phyloP scores from a whole-genome alignment of 2,888 invertebrate genomes.

The Gastracanthus pulcherrimus region DNA sequence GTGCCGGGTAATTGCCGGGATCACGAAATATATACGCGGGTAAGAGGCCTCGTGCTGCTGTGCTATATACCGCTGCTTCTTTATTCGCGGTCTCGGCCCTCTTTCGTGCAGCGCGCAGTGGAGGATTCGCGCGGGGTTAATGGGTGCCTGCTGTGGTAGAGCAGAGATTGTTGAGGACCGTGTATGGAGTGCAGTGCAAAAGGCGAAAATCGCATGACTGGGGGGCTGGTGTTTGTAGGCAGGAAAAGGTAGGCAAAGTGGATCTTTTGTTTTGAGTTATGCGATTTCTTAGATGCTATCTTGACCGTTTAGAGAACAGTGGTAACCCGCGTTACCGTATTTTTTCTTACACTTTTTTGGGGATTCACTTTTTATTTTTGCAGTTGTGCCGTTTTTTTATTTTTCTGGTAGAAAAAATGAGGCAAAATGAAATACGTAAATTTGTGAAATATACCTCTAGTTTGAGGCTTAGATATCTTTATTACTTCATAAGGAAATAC shows the following conservation, averaged over 20 bases:
- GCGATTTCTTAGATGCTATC: slow-evolving; percentile 6
- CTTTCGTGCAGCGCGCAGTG: neutral
- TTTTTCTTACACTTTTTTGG: no score
- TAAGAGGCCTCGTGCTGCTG: neutral
- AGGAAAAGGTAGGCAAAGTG: neutral
- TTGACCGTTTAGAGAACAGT: no score
- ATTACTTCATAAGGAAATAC: no score
- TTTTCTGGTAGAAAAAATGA: no score
- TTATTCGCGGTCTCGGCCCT: slow-evolving; percentile 26
- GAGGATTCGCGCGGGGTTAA: slow-evolving; percentile 8
- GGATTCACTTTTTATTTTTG: no score
- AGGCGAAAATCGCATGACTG: neutral
- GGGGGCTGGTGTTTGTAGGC: neutral
- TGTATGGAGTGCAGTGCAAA: neutral
- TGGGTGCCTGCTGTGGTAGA: neutral
- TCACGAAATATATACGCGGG: slow-evolving; percentile 17
- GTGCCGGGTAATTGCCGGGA: slow-evolving; percentile 56
- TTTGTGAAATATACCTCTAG: no score
- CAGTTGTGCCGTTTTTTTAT: no score
- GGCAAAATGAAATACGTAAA: no score
- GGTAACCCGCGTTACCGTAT: no score
- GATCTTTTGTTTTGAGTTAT: slow-evolving; percentile 7
- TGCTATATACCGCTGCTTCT: slow-evolving; percentile 15
- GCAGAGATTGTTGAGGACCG: slow-evolving; percentile 1
- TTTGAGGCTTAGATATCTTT: no score